Conservation (phyloP, 2,797 vertebrate genomes). For the Pantherophis alleghaniensis region DNA sequence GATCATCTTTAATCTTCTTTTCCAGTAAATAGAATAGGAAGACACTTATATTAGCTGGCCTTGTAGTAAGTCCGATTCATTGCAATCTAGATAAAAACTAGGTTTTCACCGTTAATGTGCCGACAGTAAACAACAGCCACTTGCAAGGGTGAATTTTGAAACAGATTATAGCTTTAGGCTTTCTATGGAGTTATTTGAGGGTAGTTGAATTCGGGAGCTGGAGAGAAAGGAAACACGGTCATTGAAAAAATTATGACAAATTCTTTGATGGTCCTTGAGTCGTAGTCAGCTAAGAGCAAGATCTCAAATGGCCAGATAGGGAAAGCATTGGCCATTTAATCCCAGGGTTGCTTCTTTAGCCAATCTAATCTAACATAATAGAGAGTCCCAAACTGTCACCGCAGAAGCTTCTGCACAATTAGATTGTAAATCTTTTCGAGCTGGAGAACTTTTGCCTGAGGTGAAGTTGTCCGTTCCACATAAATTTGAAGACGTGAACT, state of each 20-base stretch:
- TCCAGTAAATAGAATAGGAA: not conserved
- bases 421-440: constrained; percentile 69
- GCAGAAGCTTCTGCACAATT: constrained; percentile 70
- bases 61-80: not conserved
- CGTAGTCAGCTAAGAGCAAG: constrained; percentile 46
- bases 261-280: constrained; percentile 55
- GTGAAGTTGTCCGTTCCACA: constrained; percentile 66
- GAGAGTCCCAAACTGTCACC: constrained; percentile 63
- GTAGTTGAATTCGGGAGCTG: not conserved
- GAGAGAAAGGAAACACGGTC: constrained; percentile 48
- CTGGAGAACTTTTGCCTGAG: constrained; percentile 65
- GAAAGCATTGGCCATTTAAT: constrained; percentile 8
- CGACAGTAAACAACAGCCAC: constrained; percentile 20
- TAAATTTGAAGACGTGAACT: constrained; percentile 66
- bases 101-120: not conserved
- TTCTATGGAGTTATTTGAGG: constrained; percentile 30
- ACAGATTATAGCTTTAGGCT: constrained; percentile 48
- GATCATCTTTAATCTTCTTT: not conserved
- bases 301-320: constrained; percentile 39
- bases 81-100: not conserved
- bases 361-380: constrained; percentile 65
- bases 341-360: constrained; percentile 33
- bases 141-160: constrained; percentile 1
- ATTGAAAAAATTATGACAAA: constrained; percentile 61
- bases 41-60: not conserved